These are phyloP conservation scores for Pygoscelis adeliae DNA, from an alignment of 2,113 vertebrate genomes.

Conservation along the genomic window DNA sequence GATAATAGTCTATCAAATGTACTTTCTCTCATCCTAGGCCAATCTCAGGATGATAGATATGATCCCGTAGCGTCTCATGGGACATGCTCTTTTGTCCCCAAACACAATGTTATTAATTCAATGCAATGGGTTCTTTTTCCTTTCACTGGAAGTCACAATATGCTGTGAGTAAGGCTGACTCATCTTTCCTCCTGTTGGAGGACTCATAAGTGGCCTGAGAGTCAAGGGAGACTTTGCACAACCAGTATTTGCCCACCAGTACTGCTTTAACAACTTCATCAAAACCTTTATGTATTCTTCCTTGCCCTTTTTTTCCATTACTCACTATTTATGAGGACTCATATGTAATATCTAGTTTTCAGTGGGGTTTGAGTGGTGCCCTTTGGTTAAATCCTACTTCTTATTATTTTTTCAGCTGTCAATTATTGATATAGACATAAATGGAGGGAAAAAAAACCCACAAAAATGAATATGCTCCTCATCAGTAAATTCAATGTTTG, in stretches of 20 bases:
- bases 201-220: not conserved
- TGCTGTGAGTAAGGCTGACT: not conserved
- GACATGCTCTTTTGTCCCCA: not conserved
- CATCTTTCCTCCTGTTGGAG: not conserved
- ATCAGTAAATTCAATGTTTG: not conserved
- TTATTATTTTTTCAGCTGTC: not conserved
- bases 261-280: not conserved
- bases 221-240: not conserved
- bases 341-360: not conserved
- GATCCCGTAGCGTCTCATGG: not conserved
- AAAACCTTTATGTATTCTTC: not conserved
- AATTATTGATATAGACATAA: not conserved
- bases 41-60: not conserved
- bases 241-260: not conserved
- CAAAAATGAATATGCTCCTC: not conserved
- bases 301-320: not conserved
- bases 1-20: constrained; percentile 50
- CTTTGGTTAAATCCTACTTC: not conserved
- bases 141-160: not conserved
- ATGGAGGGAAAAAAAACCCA: fast-evolving
- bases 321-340: not conserved
- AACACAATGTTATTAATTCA: not conserved
- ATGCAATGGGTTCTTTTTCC: not conserved
- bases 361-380: fast-evolving
- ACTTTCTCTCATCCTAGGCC: constrained; percentile 5